Evolutionary conservation across 2,888 invertebrate genomes (phyloP).

Genomic region (Apamea sordens): DNA sequence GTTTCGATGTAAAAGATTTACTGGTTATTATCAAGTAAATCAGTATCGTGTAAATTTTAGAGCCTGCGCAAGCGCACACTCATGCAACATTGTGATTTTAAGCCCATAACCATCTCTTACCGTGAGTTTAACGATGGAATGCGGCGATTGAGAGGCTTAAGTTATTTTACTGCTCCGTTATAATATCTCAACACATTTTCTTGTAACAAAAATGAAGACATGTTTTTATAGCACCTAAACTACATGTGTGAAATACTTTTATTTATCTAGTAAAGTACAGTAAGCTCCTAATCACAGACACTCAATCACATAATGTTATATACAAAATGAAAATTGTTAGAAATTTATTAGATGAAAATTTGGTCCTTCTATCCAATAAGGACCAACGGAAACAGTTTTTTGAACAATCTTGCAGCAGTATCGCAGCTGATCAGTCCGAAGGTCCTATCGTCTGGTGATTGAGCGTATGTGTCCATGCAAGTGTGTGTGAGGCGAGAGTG

Average conservation of each 20-base stretch:
- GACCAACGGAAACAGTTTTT: not conserved
- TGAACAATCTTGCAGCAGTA: not conserved
- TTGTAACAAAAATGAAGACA: not conserved
- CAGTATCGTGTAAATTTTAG: constrained; percentile 20
- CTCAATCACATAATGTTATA: constrained; percentile 43
- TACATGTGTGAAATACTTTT: not conserved
- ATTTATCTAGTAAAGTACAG: constrained; percentile 53
- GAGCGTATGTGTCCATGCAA: constrained; percentile 69
- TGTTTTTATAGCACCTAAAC: not conserved
- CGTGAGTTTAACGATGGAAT: constrained; percentile 34
- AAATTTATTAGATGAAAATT: not conserved
- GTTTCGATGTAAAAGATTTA: not conserved
- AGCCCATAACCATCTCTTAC: constrained; percentile 29
- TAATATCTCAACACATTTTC: constrained; percentile 6
- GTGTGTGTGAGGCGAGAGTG: constrained; percentile 89
- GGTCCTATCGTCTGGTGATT: constrained; percentile 56
- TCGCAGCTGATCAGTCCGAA: not conserved
- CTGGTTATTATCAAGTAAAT: not conserved
- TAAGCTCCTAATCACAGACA: constrained; percentile 49
- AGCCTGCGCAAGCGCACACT: constrained; percentile 6
- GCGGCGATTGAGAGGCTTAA: constrained; percentile 7
- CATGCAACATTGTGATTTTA: constrained; percentile 53
- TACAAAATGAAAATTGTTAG: not conserved
- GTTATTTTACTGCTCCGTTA: constrained; percentile 26
- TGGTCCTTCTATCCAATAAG: constrained; percentile 4